Evolutionary conservation across 1,140 invertebrate species (phyloP).

Genomic region (Metopolophium dirhodum): DNA sequence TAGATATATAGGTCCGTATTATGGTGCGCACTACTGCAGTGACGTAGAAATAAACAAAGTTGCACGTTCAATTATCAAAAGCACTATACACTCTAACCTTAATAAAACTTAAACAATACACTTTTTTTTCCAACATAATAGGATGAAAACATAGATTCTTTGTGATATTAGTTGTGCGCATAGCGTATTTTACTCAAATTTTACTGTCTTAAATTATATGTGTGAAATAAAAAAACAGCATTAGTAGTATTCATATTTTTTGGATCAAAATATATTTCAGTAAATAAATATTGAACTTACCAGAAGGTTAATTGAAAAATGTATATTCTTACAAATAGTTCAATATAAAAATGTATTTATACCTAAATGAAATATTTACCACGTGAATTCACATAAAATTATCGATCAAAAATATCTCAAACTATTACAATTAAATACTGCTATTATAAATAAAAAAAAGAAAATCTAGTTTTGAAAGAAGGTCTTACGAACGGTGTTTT

Average conservation of each 20-base stretch:
- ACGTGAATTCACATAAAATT: neutral
- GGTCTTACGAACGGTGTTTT: neutral
- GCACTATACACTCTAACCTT: neutral
- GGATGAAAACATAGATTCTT: neutral
- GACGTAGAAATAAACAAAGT: constrained; percentile 31
- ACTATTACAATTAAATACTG: neutral
- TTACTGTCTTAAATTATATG: neutral
- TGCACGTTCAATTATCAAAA: constrained; percentile 34
- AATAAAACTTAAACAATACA: neutral
- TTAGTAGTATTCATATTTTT: neutral
- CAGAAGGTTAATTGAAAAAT: neutral
- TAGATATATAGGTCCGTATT: neutral
- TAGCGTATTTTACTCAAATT: neutral
- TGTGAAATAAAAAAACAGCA: neutral
- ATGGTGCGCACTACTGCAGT: neutral
- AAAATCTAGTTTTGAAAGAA: neutral
- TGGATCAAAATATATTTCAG: neutral
- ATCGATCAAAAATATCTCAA: neutral
- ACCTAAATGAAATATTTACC: neutral
- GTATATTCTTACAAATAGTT: neutral
- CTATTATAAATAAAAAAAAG: neutral
- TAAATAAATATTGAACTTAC: neutral
- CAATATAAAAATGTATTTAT: neutral
- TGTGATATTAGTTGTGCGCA: neutral
- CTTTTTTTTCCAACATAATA: neutral